These are phyloP conservation scores for Xiphorhynchus elegans DNA, from an alignment of 2,113 vertebrate genomes.

Conservation along the genomic window DNA sequence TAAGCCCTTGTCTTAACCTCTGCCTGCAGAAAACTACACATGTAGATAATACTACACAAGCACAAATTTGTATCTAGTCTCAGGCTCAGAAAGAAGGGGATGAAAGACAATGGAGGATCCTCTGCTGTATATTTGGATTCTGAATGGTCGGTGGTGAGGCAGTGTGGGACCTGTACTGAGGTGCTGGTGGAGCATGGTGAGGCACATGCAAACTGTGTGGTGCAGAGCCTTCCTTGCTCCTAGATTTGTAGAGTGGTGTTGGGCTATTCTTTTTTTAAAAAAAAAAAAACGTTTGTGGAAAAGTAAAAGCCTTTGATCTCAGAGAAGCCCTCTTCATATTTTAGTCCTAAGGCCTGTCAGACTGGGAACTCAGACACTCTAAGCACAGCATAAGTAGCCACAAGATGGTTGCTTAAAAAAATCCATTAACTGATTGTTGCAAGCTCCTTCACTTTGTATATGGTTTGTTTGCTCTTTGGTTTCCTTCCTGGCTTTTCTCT, in stretches of 20 bases:
- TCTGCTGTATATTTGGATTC: background rate
- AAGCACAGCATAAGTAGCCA: background rate
- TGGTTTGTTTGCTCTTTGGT: background rate
- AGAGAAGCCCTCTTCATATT: background rate
- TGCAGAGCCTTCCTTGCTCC: background rate
- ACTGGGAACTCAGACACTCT: background rate
- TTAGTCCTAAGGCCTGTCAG: background rate
- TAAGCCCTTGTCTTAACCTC: background rate
- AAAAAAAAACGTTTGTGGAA: background rate
- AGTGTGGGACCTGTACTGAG: background rate
- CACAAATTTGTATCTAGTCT: background rate
- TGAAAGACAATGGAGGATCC: background rate
- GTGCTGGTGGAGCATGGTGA: background rate
- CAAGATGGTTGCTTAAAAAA: background rate
- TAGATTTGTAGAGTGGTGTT: background rate
- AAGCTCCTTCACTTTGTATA: background rate
- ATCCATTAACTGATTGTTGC: background rate
- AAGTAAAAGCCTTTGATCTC: background rate
- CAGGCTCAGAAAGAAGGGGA: background rate
- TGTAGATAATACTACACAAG: background rate
- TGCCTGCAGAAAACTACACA: background rate
- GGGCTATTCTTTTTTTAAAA: background rate
- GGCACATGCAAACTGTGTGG: rapidly evolving
- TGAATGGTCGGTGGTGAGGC: rapidly evolving
- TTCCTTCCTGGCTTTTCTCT: background rate